Percentiles rank a stretch among this genome's conserved stretches.
Evolutionary conservation across 2,113 vertebrate genomes (phyloP).

Genomic region (Anoplopoma fimbria): DNA sequence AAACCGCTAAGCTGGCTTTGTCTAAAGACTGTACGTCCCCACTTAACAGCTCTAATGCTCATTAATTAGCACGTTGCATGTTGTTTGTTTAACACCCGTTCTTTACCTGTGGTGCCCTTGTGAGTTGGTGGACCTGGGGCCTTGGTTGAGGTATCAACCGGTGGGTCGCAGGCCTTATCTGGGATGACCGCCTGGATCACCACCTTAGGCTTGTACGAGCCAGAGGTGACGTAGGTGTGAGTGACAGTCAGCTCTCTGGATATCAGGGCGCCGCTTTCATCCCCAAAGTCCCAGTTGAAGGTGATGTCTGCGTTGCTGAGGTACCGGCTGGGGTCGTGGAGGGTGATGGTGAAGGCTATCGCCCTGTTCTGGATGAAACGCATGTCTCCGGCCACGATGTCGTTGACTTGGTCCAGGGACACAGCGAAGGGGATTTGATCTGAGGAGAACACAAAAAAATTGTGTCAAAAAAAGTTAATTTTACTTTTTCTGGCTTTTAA

Average conservation of each 20-base stretch:
- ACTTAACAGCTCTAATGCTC: not conserved
- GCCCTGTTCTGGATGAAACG: constrained; percentile 90
- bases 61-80: not conserved
- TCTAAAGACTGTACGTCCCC: not conserved
- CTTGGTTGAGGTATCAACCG: constrained; percentile 47
- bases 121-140: constrained; percentile 57
- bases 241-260: constrained; percentile 88
- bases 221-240: constrained; percentile 89
- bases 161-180: constrained; percentile 83
- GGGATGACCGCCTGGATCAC: constrained; percentile 93
- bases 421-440: constrained; percentile 95
- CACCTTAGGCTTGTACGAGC: constrained; percentile 86
- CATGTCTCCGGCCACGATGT: constrained; percentile 73
- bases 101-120: constrained; percentile 71
- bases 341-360: constrained; percentile 87
- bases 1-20: not conserved
- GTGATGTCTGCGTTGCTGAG: constrained; percentile 88
- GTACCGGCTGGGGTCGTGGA: constrained; percentile 94
- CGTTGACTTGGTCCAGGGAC: constrained; percentile 87
- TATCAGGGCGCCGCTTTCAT: constrained; percentile 91
- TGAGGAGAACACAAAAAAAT: constrained; percentile 57
- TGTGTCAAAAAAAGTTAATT: not conserved
- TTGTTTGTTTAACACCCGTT: not conserved
- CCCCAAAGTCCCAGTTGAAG: constrained; percentile 96
- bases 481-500: not conserved